A percentile compares a stretch with the other conserved stretches of the same genome.
Conservation (phyloP, 2,888 invertebrate genomes). For the Yponomeuta cagnagella region DNA sequence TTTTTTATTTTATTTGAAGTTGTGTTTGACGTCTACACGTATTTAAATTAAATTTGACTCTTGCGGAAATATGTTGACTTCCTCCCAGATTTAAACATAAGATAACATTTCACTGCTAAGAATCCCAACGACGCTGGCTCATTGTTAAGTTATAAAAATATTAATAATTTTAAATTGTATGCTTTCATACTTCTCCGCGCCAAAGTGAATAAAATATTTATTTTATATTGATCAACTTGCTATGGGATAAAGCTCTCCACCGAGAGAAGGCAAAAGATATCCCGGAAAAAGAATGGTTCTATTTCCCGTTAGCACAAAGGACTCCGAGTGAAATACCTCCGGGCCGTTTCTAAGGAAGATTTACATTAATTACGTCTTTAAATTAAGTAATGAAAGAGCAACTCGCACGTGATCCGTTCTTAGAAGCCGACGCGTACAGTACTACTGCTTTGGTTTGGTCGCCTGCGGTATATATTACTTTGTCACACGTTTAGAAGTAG, state of each 20-base stretch:
- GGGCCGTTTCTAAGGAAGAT: slow-evolving; percentile 31
- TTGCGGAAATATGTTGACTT: too few relatives aligned
- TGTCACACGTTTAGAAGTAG: background rate
- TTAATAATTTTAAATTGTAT: background rate
- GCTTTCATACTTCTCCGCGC: background rate
- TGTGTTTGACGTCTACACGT: too few relatives aligned
- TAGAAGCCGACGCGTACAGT: background rate
- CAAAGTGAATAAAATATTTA: background rate
- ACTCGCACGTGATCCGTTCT: slow-evolving; percentile 26
- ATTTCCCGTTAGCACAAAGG: background rate
- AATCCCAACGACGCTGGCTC: background rate
- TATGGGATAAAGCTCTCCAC: background rate
- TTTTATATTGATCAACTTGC: background rate
- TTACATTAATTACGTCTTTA: slow-evolving; percentile 36
- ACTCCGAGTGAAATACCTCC: background rate
- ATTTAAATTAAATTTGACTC: too few relatives aligned
- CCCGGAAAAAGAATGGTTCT: background rate
- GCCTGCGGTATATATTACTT: background rate
- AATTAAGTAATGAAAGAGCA: slow-evolving; percentile 38
- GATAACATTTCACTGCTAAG: too few relatives aligned
- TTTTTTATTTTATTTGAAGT: too few relatives aligned
- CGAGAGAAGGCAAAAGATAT: background rate
- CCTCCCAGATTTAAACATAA: too few relatives aligned
- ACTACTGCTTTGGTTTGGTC: background rate
- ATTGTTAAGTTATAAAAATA: background rate